Percentiles rank a stretch among this genome's conserved stretches.
Conservation (phyloP, 2,797 vertebrate species). For the Manis pentadactyla region DNA sequence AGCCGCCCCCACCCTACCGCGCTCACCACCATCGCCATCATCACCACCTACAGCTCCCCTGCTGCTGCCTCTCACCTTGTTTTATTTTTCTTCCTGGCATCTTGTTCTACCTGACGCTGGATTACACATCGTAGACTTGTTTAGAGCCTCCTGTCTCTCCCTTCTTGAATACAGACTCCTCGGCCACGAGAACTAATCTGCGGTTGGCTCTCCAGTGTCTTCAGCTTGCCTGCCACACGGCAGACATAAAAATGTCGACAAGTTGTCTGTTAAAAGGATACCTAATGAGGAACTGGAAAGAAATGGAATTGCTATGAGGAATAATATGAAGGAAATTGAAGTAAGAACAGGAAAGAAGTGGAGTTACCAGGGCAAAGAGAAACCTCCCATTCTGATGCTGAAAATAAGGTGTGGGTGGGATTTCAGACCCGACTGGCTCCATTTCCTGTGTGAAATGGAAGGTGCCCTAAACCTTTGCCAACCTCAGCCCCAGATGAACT, state of each 20-base stretch:
- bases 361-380: neutral
- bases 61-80: rapidly evolving
- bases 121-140: neutral
- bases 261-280: neutral
- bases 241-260: neutral
- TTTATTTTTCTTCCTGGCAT: neutral
- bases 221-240: neutral
- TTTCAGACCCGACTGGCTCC: neutral
- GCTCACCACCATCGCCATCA: neutral
- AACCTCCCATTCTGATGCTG: neutral
- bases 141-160: neutral
- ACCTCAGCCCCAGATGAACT: neutral
- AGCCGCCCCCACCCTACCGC: neutral
- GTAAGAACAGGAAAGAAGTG: neutral
- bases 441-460: neutral
- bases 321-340: neutral
- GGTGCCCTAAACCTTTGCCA: neutral
- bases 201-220: neutral
- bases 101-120: neutral
- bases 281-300: neutral
- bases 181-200: neutral
- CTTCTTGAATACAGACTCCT: neutral
- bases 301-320: neutral
- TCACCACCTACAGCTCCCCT: neutral
- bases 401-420: neutral